Evolutionary conservation across 2,888 invertebrate genomes (phyloP), one percentile per base, ranked within the genome.

Genomic region (Drosophila rellima): DNA sequence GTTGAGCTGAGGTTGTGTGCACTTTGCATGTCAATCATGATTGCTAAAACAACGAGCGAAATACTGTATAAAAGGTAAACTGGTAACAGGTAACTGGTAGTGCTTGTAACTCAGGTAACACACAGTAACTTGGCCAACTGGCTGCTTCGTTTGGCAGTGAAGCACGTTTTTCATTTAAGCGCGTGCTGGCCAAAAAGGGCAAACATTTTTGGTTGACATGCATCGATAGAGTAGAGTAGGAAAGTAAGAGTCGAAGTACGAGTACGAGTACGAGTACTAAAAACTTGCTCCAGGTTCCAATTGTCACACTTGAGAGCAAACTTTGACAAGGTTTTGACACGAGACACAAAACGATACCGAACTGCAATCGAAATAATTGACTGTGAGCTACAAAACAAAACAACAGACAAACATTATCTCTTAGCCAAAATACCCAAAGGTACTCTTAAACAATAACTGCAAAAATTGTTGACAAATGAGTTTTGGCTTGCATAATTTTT

Each of bases 11-110:
- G 55, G 37, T 52, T 52, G 44, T 72, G 62, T 52, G 66, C 73
- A 78, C 63, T 70, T 71, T 88, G 82, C 86, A 88, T 88, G 88
- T 88, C 86, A 88, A 82, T 85, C 86, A 72, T 79, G 89, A 86
- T 83, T 78, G 74, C 40, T 47, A 45, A 66, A 72, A 55, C 64
- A 57, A 51, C 57, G 50, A 50, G 56, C 39, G 42, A 56, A 67
- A 42, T 60, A 73, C 55, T 59, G 35, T 50, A 54, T 51, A 59
- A 68, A 61, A 65, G 72, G 59, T 33, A 62, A 55, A 60, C 60
- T 56, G 74, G 50, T 44, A 18, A 11, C 26, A n/a, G 44, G 44
- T 40, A 15, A 26, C 37, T 20, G 54, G 29, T 37, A 35, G 37
- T 29, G 40, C 35, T 50, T 29, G 65, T 17, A 42, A 40, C 75